phyloP scores from a whole-genome alignment of 2,797 vertebrate genomes.

The Scleropages formosus region DNA sequence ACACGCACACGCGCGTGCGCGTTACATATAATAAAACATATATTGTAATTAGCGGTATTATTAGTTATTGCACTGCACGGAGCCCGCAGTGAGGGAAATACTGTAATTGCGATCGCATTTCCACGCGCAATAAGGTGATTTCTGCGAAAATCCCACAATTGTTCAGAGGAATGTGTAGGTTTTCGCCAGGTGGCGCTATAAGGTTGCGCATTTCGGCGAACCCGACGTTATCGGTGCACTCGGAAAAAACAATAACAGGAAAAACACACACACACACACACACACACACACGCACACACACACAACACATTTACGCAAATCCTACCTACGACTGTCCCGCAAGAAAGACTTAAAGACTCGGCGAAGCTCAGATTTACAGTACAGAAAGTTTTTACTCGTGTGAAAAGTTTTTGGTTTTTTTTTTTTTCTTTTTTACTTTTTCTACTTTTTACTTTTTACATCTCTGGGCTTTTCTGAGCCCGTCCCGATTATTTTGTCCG shows the following conservation, averaged over 20 bases:
- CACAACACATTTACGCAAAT: conserved; percentile 54
- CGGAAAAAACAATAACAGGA: conserved; percentile 13
- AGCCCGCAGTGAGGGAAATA: too few species aligned
- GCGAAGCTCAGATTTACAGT: conserved; percentile 74
- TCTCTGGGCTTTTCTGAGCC: conserved; percentile 65
- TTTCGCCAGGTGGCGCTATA: conserved; percentile 92
- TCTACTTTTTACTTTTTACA: too few species aligned
- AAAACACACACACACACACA: too few species aligned
- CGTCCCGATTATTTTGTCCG: conserved; percentile 63
- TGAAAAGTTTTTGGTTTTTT: too few species aligned
- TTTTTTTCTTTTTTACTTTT: too few species aligned
- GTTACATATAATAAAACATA: too few species aligned
- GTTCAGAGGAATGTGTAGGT: not conserved
- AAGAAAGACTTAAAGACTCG: conserved; percentile 62
- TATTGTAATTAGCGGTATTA: too few species aligned
- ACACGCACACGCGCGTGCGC: too few species aligned
- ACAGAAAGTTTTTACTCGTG: conserved; percentile 78
- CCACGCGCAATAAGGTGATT: too few species aligned
- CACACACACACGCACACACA: too few species aligned
- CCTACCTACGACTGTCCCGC: conserved; percentile 46
- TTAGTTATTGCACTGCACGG: too few species aligned
- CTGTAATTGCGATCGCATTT: too few species aligned
- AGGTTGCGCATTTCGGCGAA: conserved; percentile 70
- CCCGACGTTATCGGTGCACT: conserved; percentile 16
- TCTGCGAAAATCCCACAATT: not conserved